Percentiles rank a stretch among this genome's conserved stretches.
These are phyloP conservation scores for Gyrodactylus bullatarudis DNA, from an alignment of 1,140 invertebrate species.

Conservation along the genomic window DNA sequence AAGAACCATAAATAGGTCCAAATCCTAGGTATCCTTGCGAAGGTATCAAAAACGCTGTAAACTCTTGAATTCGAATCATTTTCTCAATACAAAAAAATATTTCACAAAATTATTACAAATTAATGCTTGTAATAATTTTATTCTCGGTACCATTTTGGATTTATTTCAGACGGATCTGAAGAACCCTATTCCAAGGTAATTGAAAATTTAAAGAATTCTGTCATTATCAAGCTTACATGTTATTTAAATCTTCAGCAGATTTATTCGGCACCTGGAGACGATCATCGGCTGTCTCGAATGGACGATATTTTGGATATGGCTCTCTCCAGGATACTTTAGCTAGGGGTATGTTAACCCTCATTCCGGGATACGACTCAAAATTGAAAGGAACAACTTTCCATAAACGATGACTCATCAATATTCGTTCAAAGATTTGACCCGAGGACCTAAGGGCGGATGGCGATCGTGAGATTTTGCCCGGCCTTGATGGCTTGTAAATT, in stretches of 20 bases:
- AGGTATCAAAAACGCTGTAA: no score
- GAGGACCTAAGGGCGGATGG: background rate
- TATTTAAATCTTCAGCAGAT: background rate
- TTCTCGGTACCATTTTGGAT: no score
- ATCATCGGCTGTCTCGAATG: background rate
- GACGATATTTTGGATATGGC: background rate
- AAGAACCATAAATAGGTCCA: no score
- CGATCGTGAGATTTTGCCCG: background rate
- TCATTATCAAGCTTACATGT: background rate
- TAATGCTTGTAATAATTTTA: no score
- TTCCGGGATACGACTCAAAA: background rate
- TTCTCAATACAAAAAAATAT: no score
- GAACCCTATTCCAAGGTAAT: no score
- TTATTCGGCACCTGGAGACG: background rate
- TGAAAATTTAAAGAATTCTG: no score
- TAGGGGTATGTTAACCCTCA: background rate
- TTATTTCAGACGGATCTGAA: no score
- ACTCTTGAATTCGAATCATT: no score
- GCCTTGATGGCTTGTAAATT: background rate
- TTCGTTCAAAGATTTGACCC: background rate
- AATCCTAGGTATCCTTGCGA: no score
- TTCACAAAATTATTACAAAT: no score
- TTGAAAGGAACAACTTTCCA: slow-evolving; percentile 1
- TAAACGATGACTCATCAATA: background rate
- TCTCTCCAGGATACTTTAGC: background rate